Base-by-base conservation (phyloP, 2,888 invertebrate species). In the Hanleya hanleyi region DNA sequence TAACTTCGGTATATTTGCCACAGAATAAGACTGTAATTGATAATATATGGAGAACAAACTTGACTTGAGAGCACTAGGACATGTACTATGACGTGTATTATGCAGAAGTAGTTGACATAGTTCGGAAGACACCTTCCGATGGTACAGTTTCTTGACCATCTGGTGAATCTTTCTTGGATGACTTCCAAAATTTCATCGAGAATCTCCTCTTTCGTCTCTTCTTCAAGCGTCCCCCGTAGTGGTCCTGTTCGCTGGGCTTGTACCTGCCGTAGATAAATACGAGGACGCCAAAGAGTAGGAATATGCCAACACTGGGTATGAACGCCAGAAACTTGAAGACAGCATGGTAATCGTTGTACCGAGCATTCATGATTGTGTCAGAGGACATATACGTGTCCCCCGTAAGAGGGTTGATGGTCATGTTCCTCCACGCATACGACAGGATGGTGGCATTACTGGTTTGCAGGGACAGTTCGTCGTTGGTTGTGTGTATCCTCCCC, bases 301-400 rank as follows among this genome's bases (percentile, higher is more conserved):
- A 88, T 7, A 83, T 83, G 0, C 69, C 66, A 4, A 89, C 38
- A 50, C 84, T 78, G 1, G 92, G 92, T 71, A 92, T 88, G 79
- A 92, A 91, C 4, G 92, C 92, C 18, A 91, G 86, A 50, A 88
- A 88, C 78, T 92, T 92, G n/a, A 89, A 84, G 2, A 82, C 83
- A 51, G 91, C 72, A 1, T 89, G 83, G 78, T 90, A 90, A 32
- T 86, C 89, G 81, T 91, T 84, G 83, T 88, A 92, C 36, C 91
- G 87, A 0, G 92, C 91, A 82, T 92, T 91, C 91, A 92, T 92
- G 62, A 87, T 84, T 80, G 89, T 89, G 80, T 92, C 92, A 9
- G 87, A 86, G 41, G 86, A 81, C 32, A 90, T 84, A 72, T 87
- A 90, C 5, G 90, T 88, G 33, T 79, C 77, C 62, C 90, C 89